Percentiles rank a stretch among this genome's conserved stretches.
Evolutionary conservation across 2,113 vertebrate genomes (phyloP).

Genomic region (Egretta garzetta): DNA sequence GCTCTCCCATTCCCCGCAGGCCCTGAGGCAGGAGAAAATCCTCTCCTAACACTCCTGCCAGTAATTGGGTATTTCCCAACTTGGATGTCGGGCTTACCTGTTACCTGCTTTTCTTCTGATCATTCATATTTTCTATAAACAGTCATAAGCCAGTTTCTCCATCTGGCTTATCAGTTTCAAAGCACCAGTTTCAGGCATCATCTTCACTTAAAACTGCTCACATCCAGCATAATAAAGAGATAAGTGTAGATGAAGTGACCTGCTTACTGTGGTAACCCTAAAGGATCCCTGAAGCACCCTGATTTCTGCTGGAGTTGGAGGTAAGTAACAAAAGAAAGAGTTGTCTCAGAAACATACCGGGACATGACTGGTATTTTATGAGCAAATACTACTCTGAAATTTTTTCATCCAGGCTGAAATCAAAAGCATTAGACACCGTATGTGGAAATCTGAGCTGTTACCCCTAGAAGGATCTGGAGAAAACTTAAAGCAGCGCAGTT

Average conservation of each 20-base stretch:
- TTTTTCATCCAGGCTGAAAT: neutral
- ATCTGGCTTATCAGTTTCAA: neutral
- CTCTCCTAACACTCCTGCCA: neutral
- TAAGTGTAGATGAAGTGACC: neutral
- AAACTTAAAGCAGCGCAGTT: neutral
- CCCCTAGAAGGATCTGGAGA: neutral
- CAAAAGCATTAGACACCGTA: accelerated
- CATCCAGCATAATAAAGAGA: neutral
- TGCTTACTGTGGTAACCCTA: neutral
- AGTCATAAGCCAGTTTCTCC: neutral
- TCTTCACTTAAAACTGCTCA: neutral
- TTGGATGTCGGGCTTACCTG: neutral
- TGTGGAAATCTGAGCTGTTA: neutral
- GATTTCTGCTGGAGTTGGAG: neutral
- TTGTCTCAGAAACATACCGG: neutral
- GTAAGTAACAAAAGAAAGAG: neutral
- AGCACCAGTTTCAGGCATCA: neutral
- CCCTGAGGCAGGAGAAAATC: neutral
- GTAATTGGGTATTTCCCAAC: neutral
- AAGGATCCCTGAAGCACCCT: neutral
- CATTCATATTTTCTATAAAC: neutral
- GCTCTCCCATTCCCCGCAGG: accelerated
- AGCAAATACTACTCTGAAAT: neutral
- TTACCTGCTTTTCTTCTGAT: neutral
- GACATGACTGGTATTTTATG: neutral